Conservation (phyloP, 2,113 vertebrate genomes). For the Riparia riparia region DNA sequence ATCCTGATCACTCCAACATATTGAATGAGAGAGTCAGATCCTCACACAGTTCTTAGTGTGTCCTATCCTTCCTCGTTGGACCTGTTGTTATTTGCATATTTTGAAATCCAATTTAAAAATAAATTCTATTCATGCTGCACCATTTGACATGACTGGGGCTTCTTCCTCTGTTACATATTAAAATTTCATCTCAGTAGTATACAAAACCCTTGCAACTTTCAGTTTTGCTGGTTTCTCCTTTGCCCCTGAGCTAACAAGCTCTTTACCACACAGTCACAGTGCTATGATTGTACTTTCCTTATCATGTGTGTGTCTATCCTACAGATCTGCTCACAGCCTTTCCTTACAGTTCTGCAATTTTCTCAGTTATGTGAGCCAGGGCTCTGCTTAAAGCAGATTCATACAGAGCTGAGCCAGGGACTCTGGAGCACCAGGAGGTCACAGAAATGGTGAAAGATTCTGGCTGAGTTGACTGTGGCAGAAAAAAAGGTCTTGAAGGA, state of each 20-base stretch:
- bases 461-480: background rate
- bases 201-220: background rate
- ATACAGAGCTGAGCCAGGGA: background rate
- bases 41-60: background rate
- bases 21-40: too few relatives aligned
- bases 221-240: background rate
- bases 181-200: background rate
- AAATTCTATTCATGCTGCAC: background rate
- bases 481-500: background rate
- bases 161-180: background rate
- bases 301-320: fast-evolving
- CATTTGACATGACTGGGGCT: background rate
- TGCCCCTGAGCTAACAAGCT: background rate
- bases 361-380: background rate
- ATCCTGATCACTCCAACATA: background rate
- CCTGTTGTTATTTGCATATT: background rate
- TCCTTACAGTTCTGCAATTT: background rate
- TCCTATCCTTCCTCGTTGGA: background rate
- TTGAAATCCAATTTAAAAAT: background rate
- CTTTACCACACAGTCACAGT: background rate
- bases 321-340: background rate
- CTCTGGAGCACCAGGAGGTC: background rate
- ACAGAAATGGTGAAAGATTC: background rate
- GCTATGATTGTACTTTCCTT: background rate
- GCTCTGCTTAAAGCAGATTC: fast-evolving